These are phyloP conservation scores for Cecropterus lyciades DNA, from an alignment of 1,140 invertebrate species.

Conservation along the genomic window DNA sequence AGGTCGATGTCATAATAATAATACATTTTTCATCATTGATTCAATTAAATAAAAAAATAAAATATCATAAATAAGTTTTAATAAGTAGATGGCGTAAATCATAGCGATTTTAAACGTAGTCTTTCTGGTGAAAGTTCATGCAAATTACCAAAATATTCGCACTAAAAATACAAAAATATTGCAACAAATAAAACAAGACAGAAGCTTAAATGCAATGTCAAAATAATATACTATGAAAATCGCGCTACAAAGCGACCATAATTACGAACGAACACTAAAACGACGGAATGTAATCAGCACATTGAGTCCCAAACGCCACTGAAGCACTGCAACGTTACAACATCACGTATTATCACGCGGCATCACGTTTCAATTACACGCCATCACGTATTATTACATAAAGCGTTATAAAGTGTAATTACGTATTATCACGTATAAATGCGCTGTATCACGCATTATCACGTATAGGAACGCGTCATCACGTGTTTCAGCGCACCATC, in stretches of 20 bases:
- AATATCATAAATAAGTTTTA: no score
- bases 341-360: no score
- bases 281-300: constrained; percentile 23
- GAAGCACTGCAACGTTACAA: constrained; percentile 9
- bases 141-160: no score
- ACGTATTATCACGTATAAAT: neutral
- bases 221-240: constrained; percentile 9
- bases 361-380: neutral
- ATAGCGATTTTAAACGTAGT: no score
- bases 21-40: no score
- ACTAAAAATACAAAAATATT: no score
- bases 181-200: neutral
- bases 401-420: no score
- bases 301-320: constrained; percentile 17
- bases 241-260: constrained; percentile 7
- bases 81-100: no score
- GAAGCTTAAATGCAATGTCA: no score
- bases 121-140: no score
- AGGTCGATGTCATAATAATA: constrained; percentile 1
- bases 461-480: no score
- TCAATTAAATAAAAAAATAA: no score
- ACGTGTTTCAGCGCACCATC: neutral
- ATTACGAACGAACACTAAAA: constrained; percentile 10
- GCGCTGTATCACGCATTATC: neutral
- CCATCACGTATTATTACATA: constrained; percentile 9